Percentiles rank a stretch among this genome's conserved stretches.
phyloP scores from a whole-genome alignment of 1,140 invertebrate genomes.

The Hyles euphorbiae region DNA sequence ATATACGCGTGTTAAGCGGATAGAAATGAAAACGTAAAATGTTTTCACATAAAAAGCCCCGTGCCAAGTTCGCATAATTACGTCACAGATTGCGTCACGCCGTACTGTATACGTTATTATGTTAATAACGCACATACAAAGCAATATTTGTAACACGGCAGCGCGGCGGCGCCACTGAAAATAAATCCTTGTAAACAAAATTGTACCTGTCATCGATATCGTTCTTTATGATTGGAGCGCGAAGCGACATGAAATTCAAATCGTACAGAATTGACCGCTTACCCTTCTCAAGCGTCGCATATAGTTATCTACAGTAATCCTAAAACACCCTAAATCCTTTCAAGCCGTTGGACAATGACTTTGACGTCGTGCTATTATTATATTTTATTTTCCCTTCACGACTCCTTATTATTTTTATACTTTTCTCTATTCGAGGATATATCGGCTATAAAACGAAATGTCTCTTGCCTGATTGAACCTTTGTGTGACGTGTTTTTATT shows the following conservation, averaged over 20 bases:
- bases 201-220: constrained; percentile 62
- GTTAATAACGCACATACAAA: neutral
- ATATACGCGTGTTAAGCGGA: no score
- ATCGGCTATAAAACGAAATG: constrained; percentile 68
- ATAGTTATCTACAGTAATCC: constrained; percentile 32
- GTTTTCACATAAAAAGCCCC: no score
- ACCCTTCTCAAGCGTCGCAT: constrained; percentile 34
- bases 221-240: constrained; percentile 52
- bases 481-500: constrained; percentile 38
- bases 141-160: constrained; percentile 27
- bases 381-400: constrained; percentile 61
- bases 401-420: constrained; percentile 68
- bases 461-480: constrained; percentile 62
- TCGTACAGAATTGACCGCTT: constrained; percentile 43
- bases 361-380: constrained; percentile 48
- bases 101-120: no score
- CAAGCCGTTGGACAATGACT: constrained; percentile 48
- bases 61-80: no score
- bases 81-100: no score
- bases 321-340: constrained; percentile 49
- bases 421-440: constrained; percentile 57
- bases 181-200: constrained; percentile 65
- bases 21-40: no score
- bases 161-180: constrained; percentile 10
- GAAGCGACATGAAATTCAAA: constrained; percentile 57